phyloP scores from a whole-genome alignment of 2,888 invertebrate species.

The Eilema caniola region DNA sequence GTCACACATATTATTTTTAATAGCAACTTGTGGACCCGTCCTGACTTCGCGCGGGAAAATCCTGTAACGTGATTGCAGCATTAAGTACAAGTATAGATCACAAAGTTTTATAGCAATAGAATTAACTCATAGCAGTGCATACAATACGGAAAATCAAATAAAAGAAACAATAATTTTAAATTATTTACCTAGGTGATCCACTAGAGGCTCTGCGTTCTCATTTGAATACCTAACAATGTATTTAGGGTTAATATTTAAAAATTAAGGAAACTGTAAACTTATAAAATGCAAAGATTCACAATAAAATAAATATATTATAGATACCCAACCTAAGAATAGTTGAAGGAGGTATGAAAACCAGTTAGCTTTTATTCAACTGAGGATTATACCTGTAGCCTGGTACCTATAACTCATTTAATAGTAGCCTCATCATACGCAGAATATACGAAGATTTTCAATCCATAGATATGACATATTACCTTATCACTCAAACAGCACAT shows the following conservation, averaged over 20 bases:
- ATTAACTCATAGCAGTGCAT: too few species aligned
- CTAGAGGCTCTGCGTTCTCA: too few species aligned
- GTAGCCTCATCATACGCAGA: not conserved
- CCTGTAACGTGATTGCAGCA: not conserved
- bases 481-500: conserved; percentile 6
- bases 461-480: not conserved
- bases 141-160: too few species aligned
- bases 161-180: conserved; percentile 14
- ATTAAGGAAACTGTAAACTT: too few species aligned
- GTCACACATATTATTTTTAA: not conserved
- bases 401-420: not conserved
- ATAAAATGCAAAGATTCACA: too few species aligned
- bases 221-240: too few species aligned
- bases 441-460: not conserved
- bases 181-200: conserved; percentile 23
- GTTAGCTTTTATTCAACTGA: not conserved
- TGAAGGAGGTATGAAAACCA: not conserved
- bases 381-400: not conserved
- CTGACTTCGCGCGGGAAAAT: not conserved
- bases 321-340: too few species aligned
- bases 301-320: too few species aligned
- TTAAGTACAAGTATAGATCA: not conserved
- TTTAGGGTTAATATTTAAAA: too few species aligned
- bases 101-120: too few species aligned
- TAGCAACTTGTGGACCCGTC: not conserved